Base-by-base conservation (phyloP, 2,888 invertebrate species). In the Stenchaetothrips biformis region DNA sequence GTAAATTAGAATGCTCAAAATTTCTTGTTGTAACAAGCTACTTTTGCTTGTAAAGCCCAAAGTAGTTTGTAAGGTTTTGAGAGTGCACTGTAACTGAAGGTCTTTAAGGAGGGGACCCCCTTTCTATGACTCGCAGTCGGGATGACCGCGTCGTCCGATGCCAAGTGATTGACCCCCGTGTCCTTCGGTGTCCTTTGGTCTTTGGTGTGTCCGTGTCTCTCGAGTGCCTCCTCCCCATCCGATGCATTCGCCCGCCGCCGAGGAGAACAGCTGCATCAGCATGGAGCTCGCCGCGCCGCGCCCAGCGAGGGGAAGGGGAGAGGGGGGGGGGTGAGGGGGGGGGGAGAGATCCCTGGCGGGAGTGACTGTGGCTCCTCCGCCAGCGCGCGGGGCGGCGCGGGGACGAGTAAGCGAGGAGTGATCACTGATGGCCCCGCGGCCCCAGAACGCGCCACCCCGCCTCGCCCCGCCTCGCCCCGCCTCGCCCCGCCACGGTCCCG, bases 261-360 rank as follows among this genome's bases (percentile, higher is more conserved):
- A 59, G 11, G 53, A 53, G 53, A 53, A 74, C 67, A 74, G 67
- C 67, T 74, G 67, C 67, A 25, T 74, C 67, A 74, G 67, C 67
- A 53, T 18, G 53, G 67, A 18, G 67, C 67, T 25, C 67, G n/a
- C 67, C 25, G 67, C 59, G 6, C 6, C 16, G 53, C 2, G 11
- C 49, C 8, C 49, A 9, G 49, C 25, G 67, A 74, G 67, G 25
- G 9, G 7, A 7, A 21, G n/a, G 25, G 67, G 21, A 21, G 53
- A 9, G 53, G 6, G 13, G 53, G 53, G 16, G 53, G 7, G 9
- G 67, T 21, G 67, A 67, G 11, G 67, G 11, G 53, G 53, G 53
- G 6, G 9, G 6, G 53, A 16, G 37, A 37, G 37, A 37, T 37
- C 37, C 4, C 37, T 37, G 37, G 37, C 37, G 4, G 37, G 37